These are phyloP conservation scores for Resseliella maxima DNA, from an alignment of 2,888 invertebrate genomes.

Conservation along the genomic window DNA sequence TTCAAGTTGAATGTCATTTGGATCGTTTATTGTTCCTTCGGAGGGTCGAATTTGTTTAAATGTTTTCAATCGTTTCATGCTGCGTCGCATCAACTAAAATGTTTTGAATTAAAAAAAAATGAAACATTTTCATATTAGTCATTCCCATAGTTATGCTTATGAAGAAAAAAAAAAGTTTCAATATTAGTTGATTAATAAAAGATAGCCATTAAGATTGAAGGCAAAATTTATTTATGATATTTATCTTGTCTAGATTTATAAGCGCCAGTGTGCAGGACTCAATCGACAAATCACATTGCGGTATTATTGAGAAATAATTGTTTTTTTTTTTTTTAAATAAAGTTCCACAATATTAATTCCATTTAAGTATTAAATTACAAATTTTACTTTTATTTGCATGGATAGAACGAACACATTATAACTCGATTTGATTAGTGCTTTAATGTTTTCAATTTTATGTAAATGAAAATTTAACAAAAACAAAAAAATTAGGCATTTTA, in stretches of 20 bases:
- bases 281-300: constrained; percentile 15
- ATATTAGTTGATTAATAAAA: constrained; percentile 24
- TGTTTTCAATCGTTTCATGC: constrained; percentile 60
- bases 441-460: neutral
- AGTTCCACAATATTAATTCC: no score
- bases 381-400: no score
- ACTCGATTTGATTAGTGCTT: constrained; percentile 7
- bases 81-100: constrained; percentile 61
- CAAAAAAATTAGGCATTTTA: no score
- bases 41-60: constrained; percentile 63
- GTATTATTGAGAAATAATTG: neutral
- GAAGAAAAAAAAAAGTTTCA: no score
- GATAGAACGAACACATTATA: no score
- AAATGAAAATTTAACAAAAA: neutral
- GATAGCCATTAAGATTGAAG: neutral
- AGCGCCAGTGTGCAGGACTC: constrained; percentile 30
- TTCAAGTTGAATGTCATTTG: constrained; percentile 43
- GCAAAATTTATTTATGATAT: neutral
- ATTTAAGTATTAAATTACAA: no score
- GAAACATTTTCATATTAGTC: neutral
- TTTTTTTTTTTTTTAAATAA: no score
- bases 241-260: neutral
- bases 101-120: neutral
- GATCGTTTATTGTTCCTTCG: constrained; percentile 62
- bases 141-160: no score